Percentiles rank a stretch among this genome's conserved stretches.
These are phyloP conservation scores for Microcebus griseorufus DNA, from an alignment of 2,113 vertebrate species.

Conservation along the genomic window DNA sequence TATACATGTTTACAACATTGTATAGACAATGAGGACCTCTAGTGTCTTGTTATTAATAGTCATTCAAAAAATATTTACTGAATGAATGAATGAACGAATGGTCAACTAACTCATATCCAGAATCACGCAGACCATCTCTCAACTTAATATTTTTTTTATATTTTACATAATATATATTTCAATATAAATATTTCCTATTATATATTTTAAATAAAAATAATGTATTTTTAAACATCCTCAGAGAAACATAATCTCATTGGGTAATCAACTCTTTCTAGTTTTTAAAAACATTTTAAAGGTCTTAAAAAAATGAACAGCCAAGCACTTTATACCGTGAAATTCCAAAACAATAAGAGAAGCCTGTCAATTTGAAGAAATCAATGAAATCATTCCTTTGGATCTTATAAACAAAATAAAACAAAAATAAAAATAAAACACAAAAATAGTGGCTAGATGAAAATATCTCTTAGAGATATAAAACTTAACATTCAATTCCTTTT, in stretches of 20 bases:
- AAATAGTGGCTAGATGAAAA: background rate
- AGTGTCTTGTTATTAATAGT: background rate
- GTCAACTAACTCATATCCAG: background rate
- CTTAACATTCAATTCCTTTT: background rate
- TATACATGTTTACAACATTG: background rate
- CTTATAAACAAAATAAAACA: background rate
- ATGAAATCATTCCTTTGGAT: background rate
- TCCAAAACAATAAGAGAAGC: background rate
- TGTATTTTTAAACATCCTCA: background rate
- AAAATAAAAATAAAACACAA: background rate
- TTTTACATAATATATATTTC: background rate
- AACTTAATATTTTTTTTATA: background rate
- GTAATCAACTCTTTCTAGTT: background rate
- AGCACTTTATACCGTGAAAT: background rate
- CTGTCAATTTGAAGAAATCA: background rate
- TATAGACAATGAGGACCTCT: background rate
- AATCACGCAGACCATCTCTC: background rate
- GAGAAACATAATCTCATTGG: background rate
- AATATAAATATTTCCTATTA: background rate
- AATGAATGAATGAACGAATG: background rate
- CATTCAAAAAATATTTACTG: background rate
- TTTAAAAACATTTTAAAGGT: background rate
- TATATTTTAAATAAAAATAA: background rate
- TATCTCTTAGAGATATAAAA: constrained; percentile 27
- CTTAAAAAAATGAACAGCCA: background rate